phyloP scores from a whole-genome alignment of 92 coral and sea anemone species.

The Anthopleura xanthogrammica region DNA sequence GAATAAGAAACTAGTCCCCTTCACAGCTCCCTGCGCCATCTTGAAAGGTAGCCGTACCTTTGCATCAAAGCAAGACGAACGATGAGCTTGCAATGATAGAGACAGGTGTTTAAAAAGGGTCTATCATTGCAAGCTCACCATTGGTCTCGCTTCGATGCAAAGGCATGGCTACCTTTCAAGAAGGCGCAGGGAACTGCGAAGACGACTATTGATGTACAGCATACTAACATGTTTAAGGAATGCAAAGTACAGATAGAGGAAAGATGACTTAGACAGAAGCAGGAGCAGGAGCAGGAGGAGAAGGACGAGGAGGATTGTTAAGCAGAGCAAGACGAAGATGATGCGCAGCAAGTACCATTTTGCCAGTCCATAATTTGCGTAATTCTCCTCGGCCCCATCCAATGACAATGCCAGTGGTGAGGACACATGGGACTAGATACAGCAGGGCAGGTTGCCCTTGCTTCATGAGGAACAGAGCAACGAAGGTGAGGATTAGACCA shows the following conservation, averaged over 20 bases:
- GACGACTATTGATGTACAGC: neutral
- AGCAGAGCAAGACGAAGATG: constrained; percentile 36
- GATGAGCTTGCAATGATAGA: too few relatives aligned
- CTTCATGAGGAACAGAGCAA: constrained; percentile 84
- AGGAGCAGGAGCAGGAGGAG: constrained; percentile 45
- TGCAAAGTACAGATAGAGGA: constrained; percentile 24
- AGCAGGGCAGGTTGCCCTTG: constrained; percentile 95
- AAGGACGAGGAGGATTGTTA: constrained; percentile 39
- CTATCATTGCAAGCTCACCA: too few relatives aligned
- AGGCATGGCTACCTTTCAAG: too few relatives aligned
- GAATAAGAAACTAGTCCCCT: too few relatives aligned
- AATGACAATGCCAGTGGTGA: constrained; percentile 71
- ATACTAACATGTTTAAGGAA: neutral
- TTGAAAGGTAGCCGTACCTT: too few relatives aligned
- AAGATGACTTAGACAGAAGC: constrained; percentile 52
- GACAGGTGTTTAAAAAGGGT: too few relatives aligned
- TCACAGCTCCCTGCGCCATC: too few relatives aligned
- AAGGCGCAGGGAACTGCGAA: too few relatives aligned
- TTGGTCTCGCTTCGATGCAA: too few relatives aligned
- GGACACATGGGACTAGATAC: constrained; percentile 87
- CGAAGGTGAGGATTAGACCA: constrained; percentile 88
- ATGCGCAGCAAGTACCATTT: constrained; percentile 66
- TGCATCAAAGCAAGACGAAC: too few relatives aligned
- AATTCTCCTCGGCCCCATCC: constrained; percentile 78
- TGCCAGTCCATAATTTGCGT: constrained; percentile 87